A percentile compares a stretch with the other conserved stretches of the same genome.
Evolutionary conservation across 2,888 invertebrate genomes (phyloP).

Genomic region (Stegophylla sp.): DNA sequence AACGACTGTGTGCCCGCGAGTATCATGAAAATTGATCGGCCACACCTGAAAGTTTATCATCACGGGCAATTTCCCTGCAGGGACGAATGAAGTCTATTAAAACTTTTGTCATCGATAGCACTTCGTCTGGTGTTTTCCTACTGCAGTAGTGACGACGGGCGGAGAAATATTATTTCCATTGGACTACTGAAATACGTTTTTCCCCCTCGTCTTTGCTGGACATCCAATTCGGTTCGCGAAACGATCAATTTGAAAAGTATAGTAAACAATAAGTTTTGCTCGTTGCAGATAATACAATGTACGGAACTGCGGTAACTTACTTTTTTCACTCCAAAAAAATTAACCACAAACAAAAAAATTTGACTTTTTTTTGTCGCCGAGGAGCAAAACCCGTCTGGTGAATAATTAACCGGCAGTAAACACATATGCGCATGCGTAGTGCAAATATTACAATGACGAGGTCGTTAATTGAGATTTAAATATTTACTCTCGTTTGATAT

Average conservation of each 20-base stretch:
- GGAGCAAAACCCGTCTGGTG: no score
- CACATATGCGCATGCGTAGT: no score
- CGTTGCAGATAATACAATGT: no score
- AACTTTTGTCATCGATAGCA: conserved; percentile 30
- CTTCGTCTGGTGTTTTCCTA: background rate
- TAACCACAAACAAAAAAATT: no score
- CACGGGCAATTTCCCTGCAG: conserved; percentile 31
- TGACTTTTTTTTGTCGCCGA: no score
- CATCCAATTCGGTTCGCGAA: background rate
- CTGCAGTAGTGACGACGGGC: no score
- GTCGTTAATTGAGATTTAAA: background rate
- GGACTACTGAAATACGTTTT: background rate
- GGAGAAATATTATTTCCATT: background rate
- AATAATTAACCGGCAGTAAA: no score
- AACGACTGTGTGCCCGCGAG: background rate
- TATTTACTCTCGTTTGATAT: background rate
- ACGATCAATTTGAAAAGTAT: background rate
- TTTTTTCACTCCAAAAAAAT: no score
- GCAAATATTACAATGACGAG: no score
- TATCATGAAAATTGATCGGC: conserved; percentile 20
- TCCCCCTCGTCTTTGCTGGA: background rate
- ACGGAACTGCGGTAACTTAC: no score
- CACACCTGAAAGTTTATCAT: conserved; percentile 19
- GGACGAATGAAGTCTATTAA: conserved; percentile 40
- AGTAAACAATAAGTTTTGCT: background rate